Base-by-base conservation (phyloP, 2,113 vertebrate species). In the Noctilio leporinus region DNA sequence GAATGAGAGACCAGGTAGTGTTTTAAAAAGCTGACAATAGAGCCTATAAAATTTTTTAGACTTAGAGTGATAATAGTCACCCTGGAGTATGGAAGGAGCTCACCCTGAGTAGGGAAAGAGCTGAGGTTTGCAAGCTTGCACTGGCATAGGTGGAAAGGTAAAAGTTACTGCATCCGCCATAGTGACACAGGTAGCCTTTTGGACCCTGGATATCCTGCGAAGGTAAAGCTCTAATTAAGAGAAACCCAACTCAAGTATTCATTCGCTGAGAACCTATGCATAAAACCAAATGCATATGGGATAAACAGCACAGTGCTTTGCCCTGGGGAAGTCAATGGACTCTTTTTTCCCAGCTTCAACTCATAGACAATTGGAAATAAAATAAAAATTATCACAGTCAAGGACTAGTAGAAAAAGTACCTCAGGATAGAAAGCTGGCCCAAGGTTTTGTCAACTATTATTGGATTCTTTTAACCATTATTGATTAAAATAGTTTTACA, bases 211-310 rank as follows among this genome's bases (percentile, higher is more conserved):
- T 85, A 47, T 75, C 26, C 12, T 64, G 22, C 73, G 43, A 92
- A 92, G 45, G 86, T 55, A 24, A 30, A 92, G 20, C 24, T 95
- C 65, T 83, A 45, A 89, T 85, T 92, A 70, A 91, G 49, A 88
- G 35, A 59, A 5, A 67, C 17, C 35, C 12, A 33, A 76, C 8
- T 76, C 5, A 62, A 75, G 38, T 28, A 33, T 75, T 92, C 45
- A 24, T 28, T 92, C 28, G 24, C 57, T 76, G 35, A 51, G 65
- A 73, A 85, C 7, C 53, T 51, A 88, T 8, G 3, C n/a, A 26
- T 53, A 62, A 81, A 96, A 64, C 30, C 28, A 95, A 84, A 62
- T n/a, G 7, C 20, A 70, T n/a, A 22, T 26, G 28, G 28, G 80
- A 33, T 76, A 69, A 96, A 80, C 10, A 80, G 17, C 6, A 84